Base-by-base conservation (phyloP, 1,140 invertebrate genomes). In the Cotesia chilonis region DNA sequence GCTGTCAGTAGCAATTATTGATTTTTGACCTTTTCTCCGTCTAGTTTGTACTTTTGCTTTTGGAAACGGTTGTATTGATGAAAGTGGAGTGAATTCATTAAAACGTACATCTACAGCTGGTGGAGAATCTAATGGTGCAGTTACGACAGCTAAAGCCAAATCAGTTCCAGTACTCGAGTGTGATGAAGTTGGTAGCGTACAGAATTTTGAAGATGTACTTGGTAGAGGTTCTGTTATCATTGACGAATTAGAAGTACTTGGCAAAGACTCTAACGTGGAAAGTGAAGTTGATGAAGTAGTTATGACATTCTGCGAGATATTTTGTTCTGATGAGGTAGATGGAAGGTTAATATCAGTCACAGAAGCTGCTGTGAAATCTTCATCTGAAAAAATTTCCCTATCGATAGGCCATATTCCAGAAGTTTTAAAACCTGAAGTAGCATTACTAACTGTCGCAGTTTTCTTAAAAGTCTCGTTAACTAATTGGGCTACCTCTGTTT, bases 401-500 rank as follows among this genome's bases (percentile, higher is more conserved):
- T 83, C 74, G 6, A 81, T 54, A 28, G 83, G 80, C 14, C 52
- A 72, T 37, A 84, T 80, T 10, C 78, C 82, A 73, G 75, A 67
- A n/a, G 65, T 71, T 70, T 74, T 69, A 74, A 83, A 82, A 10
- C 74, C 71, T 70, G 70, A 76, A 9, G 74, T 66, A n/a, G 70
- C 78, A 77, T 78, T 83, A 17, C 74, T 68, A 6, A 82, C 69
- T 12, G 74, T 78, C 41, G 82, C 82, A 37, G 77, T 78, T 66
- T 80, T 80, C 4, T 74, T 61, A 79, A 80, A 86, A 36, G 82
- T 78, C 77, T 78, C 38, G 6, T 75, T 78, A 76, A 85, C 78
- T 35, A 85, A 65, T 28, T 52, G 52, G 7, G 72, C 75, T 7
- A 86, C 77, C 71, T 85, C 79, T 47, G 76, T 79, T 64, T 78